Base-by-base conservation (phyloP, 1,140 invertebrate genomes). In the Formica selysi region DNA sequence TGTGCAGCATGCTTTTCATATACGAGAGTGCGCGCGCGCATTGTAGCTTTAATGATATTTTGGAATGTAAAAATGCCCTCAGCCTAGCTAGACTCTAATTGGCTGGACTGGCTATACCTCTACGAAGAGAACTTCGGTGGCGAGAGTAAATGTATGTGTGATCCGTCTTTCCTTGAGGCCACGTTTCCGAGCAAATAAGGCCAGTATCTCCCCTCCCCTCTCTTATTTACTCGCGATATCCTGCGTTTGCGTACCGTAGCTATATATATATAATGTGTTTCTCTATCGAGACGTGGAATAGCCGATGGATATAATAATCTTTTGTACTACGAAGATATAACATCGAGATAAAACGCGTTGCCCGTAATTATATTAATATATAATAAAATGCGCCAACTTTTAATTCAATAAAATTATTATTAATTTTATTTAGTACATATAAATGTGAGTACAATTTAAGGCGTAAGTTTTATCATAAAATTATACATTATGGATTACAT, bases 11-110 rank as follows among this genome's bases (percentile, higher is more conserved):
- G 71, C 79, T 83, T 83, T 74, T 83, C 68, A 83, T 70, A 76
- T 16, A 48, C 54, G 57, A 61, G 16, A 19, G 48, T 8, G 16
- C 51, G 62, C 61, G 38, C 65, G 44, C n/a, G 57, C 38, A 83
- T 59, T 38, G 67, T 44, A 26, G 57, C n/a, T 87, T 88, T 85
- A 85, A 87, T 81, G 86, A 88, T 85, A 88, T 87, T 85, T 84
- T 61, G 70, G 48, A 73, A 87, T 71, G 64, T 86, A 67, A 54
- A 71, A 65, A 83, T 84, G 16, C 48, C 5, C 2, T 16, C 22
- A 83, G 59, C 11, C 36, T 44, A 32, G 29, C 51, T 73, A n/a
- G 83, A 44, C 83, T 76, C 54, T 83, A 81, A 89, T 89, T 89
- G 88, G 70, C 29, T 54, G 41, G 51, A 5, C 44, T 36, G 26